Evolutionary conservation across 2,888 invertebrate species (phyloP).

Genomic region (Trachelus stipa): DNA sequence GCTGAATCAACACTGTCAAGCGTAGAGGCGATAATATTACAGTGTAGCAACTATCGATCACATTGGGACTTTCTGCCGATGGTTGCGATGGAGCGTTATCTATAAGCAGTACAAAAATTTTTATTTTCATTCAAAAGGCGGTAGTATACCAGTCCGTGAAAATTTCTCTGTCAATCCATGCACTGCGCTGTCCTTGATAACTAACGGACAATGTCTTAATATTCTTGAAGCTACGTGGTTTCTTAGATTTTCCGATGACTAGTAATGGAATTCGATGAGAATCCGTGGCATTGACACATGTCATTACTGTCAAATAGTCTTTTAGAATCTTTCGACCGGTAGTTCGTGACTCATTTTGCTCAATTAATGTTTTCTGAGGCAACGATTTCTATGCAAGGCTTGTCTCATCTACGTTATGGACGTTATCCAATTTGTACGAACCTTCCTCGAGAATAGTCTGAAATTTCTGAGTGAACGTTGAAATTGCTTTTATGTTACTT

Average conservation of each 20-base stretch:
- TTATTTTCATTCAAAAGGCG: conserved; percentile 13
- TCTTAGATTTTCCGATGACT: conserved; percentile 45
- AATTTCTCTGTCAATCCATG: conserved; percentile 36
- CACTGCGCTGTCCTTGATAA: conserved; percentile 31
- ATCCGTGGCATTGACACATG: conserved; percentile 45
- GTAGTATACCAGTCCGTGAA: conserved; percentile 26
- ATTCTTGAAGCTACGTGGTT: conserved; percentile 42
- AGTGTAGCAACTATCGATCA: conserved; percentile 12
- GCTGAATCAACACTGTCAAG: conserved; percentile 14
- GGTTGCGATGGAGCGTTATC: conserved; percentile 26
- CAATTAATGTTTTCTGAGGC: too few species aligned
- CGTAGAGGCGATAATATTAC: conserved; percentile 20
- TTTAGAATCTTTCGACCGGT: conserved; percentile 38
- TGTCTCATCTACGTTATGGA: too few species aligned
- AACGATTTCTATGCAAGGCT: too few species aligned
- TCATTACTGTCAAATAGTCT: conserved; percentile 42
- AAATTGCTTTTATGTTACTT: too few species aligned
- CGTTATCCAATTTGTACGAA: too few species aligned
- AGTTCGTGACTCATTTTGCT: conserved; percentile 28
- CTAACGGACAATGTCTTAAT: conserved; percentile 24
- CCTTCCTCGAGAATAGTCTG: too few species aligned
- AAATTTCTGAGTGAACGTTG: too few species aligned
- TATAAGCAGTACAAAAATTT: conserved; percentile 17
- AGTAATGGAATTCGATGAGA: conserved; percentile 45
- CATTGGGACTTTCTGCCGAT: conserved; percentile 11